Base-by-base conservation (phyloP, 2,113 vertebrate species). In the Tinamus guttatus region DNA sequence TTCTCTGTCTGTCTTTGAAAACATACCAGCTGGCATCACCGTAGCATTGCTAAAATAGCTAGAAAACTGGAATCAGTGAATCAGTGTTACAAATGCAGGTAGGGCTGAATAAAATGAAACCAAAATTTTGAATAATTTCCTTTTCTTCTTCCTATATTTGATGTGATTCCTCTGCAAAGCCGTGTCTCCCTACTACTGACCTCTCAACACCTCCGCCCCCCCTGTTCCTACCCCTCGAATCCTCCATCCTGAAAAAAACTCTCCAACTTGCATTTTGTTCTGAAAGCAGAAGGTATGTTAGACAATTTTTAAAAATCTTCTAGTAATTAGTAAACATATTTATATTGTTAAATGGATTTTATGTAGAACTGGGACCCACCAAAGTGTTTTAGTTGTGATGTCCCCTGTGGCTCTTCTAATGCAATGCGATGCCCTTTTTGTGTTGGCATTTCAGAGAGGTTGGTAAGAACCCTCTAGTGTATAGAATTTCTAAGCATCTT, bases 231-330 rank as follows among this genome's bases (percentile, higher is more conserved):
- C 40, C 54, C 32, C 36, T 60, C 87, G 36, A 67, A 45, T 62
- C 73, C 45, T 94, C 65, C 58, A 38, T 68, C 47, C 86, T 89
- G 69, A 90, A 86, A 96, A 94, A 79, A 81, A 84, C 86, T 84
- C 90, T 81, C 77, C 62, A 64, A 27, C 4, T 54, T 52, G 60
- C 47, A 30, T 58, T 85, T 92, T 87, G 86, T 89, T 95, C 52
- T 87, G 89, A 96, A 93, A 96, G 60, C 49, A 93, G 82, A 93
- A 93, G 65, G n/a, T n/a, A n/a, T n/a, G n/a, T n/a, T n/a, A n/a
- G n/a, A n/a, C n/a, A n/a, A n/a, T n/a, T n/a, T n/a, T n/a, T n/a
- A n/a, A n/a, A n/a, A n/a, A n/a, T n/a, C n/a, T n/a, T n/a, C n/a
- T 18, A 58, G 52, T 13, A 69, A 34, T 81, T 54, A 56, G 47